phyloP scores from a whole-genome alignment of 2,113 vertebrate genomes.

The Indri indri region DNA sequence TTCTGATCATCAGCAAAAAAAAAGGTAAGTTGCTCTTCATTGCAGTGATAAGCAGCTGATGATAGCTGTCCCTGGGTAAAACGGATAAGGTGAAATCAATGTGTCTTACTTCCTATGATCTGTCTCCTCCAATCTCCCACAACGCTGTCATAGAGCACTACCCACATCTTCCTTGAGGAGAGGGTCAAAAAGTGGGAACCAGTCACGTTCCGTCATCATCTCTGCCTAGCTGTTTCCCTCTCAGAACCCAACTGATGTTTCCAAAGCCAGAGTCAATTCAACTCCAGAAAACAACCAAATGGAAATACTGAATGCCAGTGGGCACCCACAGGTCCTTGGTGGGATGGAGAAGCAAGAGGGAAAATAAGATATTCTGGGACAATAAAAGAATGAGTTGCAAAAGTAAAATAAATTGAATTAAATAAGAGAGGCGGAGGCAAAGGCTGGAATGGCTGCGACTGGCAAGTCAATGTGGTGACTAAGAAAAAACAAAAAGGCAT shows the following conservation, averaged over 20 bases:
- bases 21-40: neutral
- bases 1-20: neutral
- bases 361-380: neutral
- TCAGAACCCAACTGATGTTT: neutral
- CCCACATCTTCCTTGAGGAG: neutral
- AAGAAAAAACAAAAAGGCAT: neutral
- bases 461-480: neutral
- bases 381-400: neutral
- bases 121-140: neutral
- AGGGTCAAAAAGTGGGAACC: neutral
- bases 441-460: neutral
- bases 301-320: neutral
- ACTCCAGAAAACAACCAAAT: neutral
- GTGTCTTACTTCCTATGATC: neutral
- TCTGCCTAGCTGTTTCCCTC: neutral
- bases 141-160: fast-evolving
- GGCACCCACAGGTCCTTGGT: neutral
- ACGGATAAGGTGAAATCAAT: neutral
- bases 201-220: neutral
- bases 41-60: neutral
- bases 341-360: neutral
- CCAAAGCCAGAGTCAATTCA: neutral
- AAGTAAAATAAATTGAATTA: neutral
- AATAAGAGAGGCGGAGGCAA: neutral
- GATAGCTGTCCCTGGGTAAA: neutral